Conservation (phyloP, 2,888 invertebrate species). For the Volucella inflata region DNA sequence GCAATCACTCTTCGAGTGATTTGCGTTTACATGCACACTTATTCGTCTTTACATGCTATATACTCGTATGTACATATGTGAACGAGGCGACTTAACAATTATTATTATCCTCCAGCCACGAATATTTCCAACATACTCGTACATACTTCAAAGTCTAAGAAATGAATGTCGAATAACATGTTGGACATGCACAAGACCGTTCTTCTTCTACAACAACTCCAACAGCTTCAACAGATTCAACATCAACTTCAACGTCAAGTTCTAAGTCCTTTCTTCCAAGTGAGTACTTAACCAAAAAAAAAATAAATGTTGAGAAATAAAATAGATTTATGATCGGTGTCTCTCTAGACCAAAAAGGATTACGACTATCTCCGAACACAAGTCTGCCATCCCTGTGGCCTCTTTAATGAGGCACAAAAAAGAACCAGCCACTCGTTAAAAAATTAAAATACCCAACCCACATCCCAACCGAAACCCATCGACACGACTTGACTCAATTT, state of each 20-base stretch:
- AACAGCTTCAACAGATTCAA: background rate
- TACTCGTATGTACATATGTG: too few species aligned
- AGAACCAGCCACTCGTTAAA: background rate
- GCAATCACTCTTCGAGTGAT: background rate
- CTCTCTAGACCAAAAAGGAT: background rate
- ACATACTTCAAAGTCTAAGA: background rate
- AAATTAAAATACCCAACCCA: background rate
- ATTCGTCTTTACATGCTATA: too few species aligned
- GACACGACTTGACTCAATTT: conserved; percentile 5
- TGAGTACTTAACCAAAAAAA: background rate
- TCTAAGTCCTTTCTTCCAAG: background rate
- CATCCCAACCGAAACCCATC: background rate
- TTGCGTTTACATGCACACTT: background rate
- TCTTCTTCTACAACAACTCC: too few species aligned
- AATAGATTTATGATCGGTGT: conserved; percentile 28
- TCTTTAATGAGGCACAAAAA: background rate
- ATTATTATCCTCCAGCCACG: conserved; percentile 5
- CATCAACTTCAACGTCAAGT: too few species aligned
- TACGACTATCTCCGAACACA: background rate
- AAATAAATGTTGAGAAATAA: background rate
- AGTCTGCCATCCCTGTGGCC: too few species aligned
- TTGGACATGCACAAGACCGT: conserved; percentile 22
- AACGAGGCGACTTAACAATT: background rate
- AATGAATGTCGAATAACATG: background rate
- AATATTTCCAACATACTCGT: background rate